Base-by-base conservation (phyloP, 2,888 invertebrate species). In the Octonoba sinensis region DNA sequence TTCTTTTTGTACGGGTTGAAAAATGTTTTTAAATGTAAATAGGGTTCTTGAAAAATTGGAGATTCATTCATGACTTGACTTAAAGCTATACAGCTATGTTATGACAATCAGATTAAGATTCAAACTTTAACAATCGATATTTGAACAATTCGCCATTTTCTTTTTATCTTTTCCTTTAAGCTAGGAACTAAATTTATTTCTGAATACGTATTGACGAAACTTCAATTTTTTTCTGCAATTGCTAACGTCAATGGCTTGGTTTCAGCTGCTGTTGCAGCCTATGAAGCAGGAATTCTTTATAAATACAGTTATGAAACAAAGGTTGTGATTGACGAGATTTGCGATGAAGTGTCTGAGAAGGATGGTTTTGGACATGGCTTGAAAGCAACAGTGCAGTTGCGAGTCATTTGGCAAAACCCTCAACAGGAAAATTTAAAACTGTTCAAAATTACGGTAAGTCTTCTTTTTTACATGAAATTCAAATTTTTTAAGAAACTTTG, bases 301-400 rank as follows among this genome's bases (percentile, higher is more conserved):
- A 73, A 47, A 27, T 81, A 81, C 44, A 54, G 47, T 24, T 81
- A 81, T 22, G 79, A 73, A 15, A 81, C 79, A 11, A 56, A 60
- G 16, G 67, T 67, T 15, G 20, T 49, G n/a, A 44, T 81, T 15
- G 59, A 69, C 4, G 79, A 81, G n/a, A 24, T 69, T 20, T 81
- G 79, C 27, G 51, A 49, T 0, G 16, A 13, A 1, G 44, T 44
- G 2, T 16, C 18, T 4, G 46, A 56, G 1, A 27, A 24, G 24
- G 15, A 62, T n/a, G n/a, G 18, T 13, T 36, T 73, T 0, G 79
- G 79, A 4, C 73, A 81, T 22, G 18, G 62, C 3, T 22, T 81
- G 13, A 69, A 57, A 27, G 67, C 74, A 0, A 60, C 65, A 16
- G 66, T 82, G 0, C 49, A 75, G 11, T 12, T 82, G 18, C 60